Conservation (phyloP, 1,140 invertebrate species). For the Metaphire vulgaris region DNA sequence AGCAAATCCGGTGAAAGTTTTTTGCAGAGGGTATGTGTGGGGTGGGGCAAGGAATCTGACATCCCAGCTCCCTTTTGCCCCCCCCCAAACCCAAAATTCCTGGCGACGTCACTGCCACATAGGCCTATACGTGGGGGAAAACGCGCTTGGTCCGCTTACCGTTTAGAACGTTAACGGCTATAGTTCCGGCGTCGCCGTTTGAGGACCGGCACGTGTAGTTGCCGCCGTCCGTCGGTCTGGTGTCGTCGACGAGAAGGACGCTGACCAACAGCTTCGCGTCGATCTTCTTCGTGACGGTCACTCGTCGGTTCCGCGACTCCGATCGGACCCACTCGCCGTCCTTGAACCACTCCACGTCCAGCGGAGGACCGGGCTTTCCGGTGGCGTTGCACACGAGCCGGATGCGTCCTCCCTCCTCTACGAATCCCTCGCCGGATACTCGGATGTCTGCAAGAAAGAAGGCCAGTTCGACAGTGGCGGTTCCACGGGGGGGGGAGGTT, state of each 20-base stretch:
- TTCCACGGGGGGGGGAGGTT: too few relatives aligned
- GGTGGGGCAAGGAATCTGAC: too few relatives aligned
- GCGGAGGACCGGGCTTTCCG: constrained; percentile 37
- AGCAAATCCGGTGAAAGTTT: too few relatives aligned
- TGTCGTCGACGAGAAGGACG: constrained; percentile 36
- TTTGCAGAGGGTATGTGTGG: too few relatives aligned
- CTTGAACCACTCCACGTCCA: constrained; percentile 43
- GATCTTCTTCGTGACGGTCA: constrained; percentile 37
- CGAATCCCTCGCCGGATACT: constrained; percentile 37
- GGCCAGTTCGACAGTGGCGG: too few relatives aligned
- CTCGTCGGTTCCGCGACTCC: constrained; percentile 26
- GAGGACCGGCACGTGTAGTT: constrained; percentile 40
- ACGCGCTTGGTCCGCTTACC: too few relatives aligned
- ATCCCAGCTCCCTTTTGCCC: too few relatives aligned
- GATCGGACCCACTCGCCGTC: constrained; percentile 37
- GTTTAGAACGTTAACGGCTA: constrained; percentile 38
- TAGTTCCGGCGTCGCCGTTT: constrained; percentile 34
- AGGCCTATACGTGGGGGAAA: too few relatives aligned
- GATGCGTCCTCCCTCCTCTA: constrained; percentile 37
- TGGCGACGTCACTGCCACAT: too few relatives aligned
- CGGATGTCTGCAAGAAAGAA: too few relatives aligned
- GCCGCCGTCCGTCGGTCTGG: constrained; percentile 36
- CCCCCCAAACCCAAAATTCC: too few relatives aligned
- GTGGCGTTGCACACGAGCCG: constrained; percentile 40
- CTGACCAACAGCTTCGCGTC: constrained; percentile 34